Conservation (phyloP, 2,113 vertebrate genomes). For the Muntiacus reevesi region DNA sequence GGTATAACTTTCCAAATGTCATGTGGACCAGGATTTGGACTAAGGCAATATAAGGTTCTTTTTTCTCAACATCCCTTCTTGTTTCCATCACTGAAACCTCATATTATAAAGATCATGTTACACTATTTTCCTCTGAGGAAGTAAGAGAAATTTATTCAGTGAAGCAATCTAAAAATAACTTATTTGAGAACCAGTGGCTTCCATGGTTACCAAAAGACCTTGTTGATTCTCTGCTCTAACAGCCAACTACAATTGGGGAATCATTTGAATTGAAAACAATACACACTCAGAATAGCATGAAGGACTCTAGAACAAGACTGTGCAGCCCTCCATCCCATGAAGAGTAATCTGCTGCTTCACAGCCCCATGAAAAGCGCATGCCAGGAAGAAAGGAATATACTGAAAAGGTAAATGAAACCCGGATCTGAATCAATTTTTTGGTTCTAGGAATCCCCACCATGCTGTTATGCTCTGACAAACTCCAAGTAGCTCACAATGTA, state of each 20-base stretch:
- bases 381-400: background rate
- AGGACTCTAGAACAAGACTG: background rate
- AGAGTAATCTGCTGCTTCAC: background rate
- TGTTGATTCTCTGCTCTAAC: slow-evolving; percentile 64
- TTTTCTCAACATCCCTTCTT: background rate
- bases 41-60: background rate
- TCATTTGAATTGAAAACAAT: slow-evolving; percentile 49
- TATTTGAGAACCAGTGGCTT: slow-evolving; percentile 35
- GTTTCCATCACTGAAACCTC: slow-evolving; percentile 28
- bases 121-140: slow-evolving; percentile 66
- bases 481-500: background rate
- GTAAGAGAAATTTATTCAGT: slow-evolving; percentile 63
- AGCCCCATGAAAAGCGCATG: background rate
- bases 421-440: background rate
- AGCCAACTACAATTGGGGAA: slow-evolving; percentile 13
- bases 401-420: background rate
- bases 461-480: background rate
- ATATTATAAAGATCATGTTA: slow-evolving; percentile 12
- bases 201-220: slow-evolving; percentile 56
- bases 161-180: slow-evolving; percentile 68
- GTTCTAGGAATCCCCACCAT: background rate
- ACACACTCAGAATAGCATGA: background rate
- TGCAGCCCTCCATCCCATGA: background rate
- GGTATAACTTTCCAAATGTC: background rate
- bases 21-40: background rate